Evolutionary conservation across 2,888 invertebrate genomes (phyloP).

Genomic region (Pantelozetes paolii): DNA sequence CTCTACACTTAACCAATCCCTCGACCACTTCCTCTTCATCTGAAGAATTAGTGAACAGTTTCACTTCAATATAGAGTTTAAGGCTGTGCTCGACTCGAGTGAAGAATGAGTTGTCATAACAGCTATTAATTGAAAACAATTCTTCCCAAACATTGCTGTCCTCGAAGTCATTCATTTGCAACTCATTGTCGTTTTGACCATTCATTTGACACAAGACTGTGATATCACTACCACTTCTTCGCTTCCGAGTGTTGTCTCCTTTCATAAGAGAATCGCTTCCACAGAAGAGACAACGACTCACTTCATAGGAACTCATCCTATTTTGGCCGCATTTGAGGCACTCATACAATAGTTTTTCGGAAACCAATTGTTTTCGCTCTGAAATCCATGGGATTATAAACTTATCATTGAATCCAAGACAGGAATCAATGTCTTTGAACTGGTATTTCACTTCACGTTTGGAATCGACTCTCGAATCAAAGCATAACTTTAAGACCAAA

Average conservation of each 20-base stretch:
- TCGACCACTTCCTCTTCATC: constrained; percentile 16
- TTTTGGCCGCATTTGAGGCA: constrained; percentile 13
- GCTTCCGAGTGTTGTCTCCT: background rate
- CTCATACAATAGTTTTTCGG: background rate
- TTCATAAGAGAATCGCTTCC: constrained; percentile 7
- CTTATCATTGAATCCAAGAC: constrained; percentile 10
- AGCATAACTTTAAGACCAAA: constrained; percentile 17
- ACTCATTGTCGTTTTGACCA: background rate
- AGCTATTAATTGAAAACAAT: constrained; percentile 17
- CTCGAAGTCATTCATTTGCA: background rate
- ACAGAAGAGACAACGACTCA: background rate
- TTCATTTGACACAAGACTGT: constrained; percentile 15
- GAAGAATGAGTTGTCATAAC: constrained; percentile 28
- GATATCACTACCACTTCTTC: constrained; percentile 18
- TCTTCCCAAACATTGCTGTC: constrained; percentile 27
- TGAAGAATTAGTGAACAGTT: background rate
- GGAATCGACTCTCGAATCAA: constrained; percentile 35
- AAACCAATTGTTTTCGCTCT: background rate
- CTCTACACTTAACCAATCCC: constrained; percentile 8
- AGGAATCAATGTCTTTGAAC: constrained; percentile 2
- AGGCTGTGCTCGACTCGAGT: constrained; percentile 24
- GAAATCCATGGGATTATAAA: constrained; percentile 29
- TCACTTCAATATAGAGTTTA: constrained; percentile 12
- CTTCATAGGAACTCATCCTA: background rate
- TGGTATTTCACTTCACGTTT: constrained; percentile 39